Conservation (phyloP, 2,113 vertebrate species). For the Murina feae region DNA sequence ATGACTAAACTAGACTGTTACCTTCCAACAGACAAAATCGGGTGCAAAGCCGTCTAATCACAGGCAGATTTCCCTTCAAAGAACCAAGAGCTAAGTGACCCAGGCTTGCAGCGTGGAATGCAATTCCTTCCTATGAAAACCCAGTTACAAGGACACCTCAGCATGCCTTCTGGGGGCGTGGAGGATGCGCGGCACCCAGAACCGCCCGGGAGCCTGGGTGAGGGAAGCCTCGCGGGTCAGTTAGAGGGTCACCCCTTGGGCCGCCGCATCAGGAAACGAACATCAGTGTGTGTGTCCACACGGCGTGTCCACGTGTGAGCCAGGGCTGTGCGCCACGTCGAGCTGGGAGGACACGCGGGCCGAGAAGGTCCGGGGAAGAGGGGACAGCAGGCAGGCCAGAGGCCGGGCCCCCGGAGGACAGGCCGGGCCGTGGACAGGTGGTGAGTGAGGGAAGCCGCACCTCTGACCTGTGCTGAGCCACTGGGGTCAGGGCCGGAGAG, state of each 20-base stretch:
- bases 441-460: too few relatives aligned
- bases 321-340: too few relatives aligned
- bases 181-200: constrained; percentile 70
- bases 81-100: constrained; percentile 49
- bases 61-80: constrained; percentile 57
- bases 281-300: too few relatives aligned
- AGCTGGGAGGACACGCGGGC: too few relatives aligned
- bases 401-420: too few relatives aligned
- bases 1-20: constrained; percentile 23
- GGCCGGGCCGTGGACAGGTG: too few relatives aligned
- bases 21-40: neutral
- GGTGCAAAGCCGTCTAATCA: constrained; percentile 33
- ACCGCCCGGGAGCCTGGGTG: constrained; percentile 75
- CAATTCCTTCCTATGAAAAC: constrained; percentile 72
- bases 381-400: too few relatives aligned
- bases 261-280: too few relatives aligned
- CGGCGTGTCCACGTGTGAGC: too few relatives aligned
- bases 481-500: too few relatives aligned
- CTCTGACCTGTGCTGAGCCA: too few relatives aligned
- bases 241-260: constrained; percentile 82
- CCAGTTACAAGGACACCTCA: constrained; percentile 76
- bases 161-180: constrained; percentile 37
- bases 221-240: constrained; percentile 79
- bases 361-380: too few relatives aligned
- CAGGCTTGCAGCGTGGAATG: constrained; percentile 66